A percentile compares a stretch with the other conserved stretches of the same genome.
Evolutionary conservation across 2,113 vertebrate species (phyloP).

Genomic region (Fulmarus glacialis): DNA sequence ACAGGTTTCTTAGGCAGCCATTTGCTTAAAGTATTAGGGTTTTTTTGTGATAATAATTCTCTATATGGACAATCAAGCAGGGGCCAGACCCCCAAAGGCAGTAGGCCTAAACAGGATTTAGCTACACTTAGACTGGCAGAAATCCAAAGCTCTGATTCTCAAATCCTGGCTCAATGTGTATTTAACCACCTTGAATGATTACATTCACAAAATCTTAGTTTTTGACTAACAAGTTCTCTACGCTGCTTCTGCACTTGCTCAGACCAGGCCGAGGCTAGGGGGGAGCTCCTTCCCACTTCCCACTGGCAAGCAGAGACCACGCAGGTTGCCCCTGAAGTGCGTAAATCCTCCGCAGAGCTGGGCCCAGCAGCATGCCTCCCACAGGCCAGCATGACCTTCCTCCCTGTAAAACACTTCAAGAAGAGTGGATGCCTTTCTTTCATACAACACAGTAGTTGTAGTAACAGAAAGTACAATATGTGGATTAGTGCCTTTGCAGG

Average conservation of each 20-base stretch:
- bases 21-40: background rate
- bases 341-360: accelerated
- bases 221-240: no score
- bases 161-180: background rate
- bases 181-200: background rate
- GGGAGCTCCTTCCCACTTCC: background rate
- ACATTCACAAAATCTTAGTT: no score
- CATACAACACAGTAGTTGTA: accelerated
- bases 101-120: background rate
- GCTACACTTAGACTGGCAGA: background rate
- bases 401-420: background rate
- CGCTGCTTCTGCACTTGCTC: background rate
- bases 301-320: background rate
- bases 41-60: background rate
- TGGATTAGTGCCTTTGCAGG: background rate
- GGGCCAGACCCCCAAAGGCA: background rate
- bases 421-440: background rate
- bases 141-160: background rate
- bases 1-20: background rate
- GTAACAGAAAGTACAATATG: background rate
- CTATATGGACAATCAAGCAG: background rate
- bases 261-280: background rate
- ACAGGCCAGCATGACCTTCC: background rate
- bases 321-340: background rate
- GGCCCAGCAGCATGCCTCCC: background rate